Conservation (phyloP, 37 sponge, comb jelly and placozoan genomes). For the Halichondria panicea region DNA sequence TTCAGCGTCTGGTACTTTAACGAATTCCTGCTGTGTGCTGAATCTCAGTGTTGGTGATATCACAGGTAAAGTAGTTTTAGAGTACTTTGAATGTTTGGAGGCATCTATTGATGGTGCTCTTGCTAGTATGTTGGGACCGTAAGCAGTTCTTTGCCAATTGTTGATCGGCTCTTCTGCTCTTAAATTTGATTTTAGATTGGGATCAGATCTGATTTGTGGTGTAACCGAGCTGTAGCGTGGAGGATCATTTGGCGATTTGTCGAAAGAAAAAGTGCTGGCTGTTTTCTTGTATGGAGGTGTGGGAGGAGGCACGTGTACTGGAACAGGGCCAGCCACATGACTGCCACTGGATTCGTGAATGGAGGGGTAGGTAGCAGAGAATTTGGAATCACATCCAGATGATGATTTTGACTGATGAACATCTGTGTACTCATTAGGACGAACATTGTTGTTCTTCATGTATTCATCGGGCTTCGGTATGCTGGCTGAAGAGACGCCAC, state of each 20-base stretch:
- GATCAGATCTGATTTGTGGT: neutral
- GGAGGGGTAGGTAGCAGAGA: too few relatives aligned
- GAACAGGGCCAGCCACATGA: too few relatives aligned
- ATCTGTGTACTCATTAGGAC: too few relatives aligned
- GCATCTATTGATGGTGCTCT: conserved; percentile 25
- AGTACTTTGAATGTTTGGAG: neutral
- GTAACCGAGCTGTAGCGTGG: too few relatives aligned
- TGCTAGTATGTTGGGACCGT: conserved; percentile 25
- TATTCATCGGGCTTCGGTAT: too few relatives aligned
- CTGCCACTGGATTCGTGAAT: too few relatives aligned
- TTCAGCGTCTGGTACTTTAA: conserved; percentile 7
- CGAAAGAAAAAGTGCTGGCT: neutral
- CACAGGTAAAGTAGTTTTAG: neutral
- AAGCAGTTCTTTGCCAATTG: conserved; percentile 17
- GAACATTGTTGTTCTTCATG: too few relatives aligned
- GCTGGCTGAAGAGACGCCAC: too few relatives aligned
- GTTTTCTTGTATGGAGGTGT: neutral
- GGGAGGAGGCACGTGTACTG: too few relatives aligned
- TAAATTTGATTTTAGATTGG: conserved; percentile 16
- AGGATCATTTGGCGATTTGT: neutral
- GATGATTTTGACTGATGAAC: too few relatives aligned
- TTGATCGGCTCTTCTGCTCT: neutral
- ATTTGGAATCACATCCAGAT: too few relatives aligned
- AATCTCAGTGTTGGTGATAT: neutral
- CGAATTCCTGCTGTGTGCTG: neutral